Evolutionary conservation across 2,888 invertebrate species (phyloP).

Genomic region (Artemia sinica): DNA sequence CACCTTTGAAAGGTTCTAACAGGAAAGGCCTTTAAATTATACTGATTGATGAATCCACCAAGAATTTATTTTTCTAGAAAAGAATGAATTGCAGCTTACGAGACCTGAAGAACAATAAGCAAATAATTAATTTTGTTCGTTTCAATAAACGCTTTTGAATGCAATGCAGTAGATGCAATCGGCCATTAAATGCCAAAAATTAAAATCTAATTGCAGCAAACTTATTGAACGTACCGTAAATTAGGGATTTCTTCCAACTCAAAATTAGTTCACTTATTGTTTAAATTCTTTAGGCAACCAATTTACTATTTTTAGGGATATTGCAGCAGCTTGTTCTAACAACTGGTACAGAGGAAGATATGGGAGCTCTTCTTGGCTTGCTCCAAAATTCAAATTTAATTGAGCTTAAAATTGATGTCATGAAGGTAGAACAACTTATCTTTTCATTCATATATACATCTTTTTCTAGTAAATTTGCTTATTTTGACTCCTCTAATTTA

Average conservation of each 20-base stretch:
- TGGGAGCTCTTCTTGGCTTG: constrained; percentile 74
- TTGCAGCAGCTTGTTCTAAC: constrained; percentile 73
- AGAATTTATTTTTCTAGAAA: too few species aligned
- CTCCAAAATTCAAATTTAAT: constrained; percentile 72
- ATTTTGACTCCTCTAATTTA: too few species aligned
- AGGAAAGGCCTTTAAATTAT: too few species aligned
- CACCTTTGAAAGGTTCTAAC: too few species aligned
- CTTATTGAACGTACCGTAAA: background rate
- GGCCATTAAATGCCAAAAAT: background rate
- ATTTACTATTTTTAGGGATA: constrained; percentile 40
- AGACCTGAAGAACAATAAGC: too few species aligned
- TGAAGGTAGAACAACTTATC: constrained; percentile 41
- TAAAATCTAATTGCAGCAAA: background rate
- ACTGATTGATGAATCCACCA: too few species aligned
- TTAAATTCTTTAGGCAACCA: constrained; percentile 8
- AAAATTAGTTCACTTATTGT: background rate
- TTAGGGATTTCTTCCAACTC: background rate
- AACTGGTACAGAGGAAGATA: constrained; percentile 86
- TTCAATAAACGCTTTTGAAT: background rate
- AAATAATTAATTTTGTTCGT: too few species aligned
- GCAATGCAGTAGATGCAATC: constrained; percentile 25
- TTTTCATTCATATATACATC: too few species aligned
- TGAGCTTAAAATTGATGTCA: constrained; percentile 69
- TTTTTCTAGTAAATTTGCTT: too few species aligned
- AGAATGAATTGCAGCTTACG: too few species aligned